Conservation (phyloP, 2,888 invertebrate species). For the Reticulitermes lucifugus region DNA sequence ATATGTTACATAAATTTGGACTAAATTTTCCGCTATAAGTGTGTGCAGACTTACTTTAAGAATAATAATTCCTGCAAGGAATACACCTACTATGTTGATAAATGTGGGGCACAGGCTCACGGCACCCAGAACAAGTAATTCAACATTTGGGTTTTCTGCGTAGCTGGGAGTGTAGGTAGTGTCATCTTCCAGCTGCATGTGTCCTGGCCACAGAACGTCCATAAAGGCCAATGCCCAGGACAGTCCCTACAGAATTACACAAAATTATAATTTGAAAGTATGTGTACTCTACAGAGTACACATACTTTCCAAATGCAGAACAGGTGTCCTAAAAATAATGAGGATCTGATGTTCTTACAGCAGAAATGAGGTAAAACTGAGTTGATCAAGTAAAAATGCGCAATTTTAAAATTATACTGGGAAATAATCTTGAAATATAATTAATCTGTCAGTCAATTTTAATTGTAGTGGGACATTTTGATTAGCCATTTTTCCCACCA, state of each 20-base stretch:
- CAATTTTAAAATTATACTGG: no score
- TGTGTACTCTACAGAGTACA: not conserved
- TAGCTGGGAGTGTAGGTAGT: conserved; percentile 13
- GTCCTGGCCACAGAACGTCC: conserved; percentile 61
- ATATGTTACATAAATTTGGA: no score
- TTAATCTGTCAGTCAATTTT: no score
- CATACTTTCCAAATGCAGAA: no score
- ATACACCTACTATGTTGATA: conserved; percentile 80
- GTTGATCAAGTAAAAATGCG: no score
- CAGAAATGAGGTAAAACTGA: no score
- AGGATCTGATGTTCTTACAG: no score
- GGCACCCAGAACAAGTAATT: conserved; percentile 73
- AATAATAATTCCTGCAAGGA: conserved; percentile 75
- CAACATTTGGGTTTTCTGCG: conserved; percentile 63
- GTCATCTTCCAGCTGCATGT: not conserved
- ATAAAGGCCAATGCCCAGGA: conserved; percentile 74
- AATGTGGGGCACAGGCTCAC: conserved; percentile 79
- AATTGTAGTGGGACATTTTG: no score
- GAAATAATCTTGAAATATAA: no score
- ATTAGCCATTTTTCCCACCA: no score
- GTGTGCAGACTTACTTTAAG: conserved; percentile 69
- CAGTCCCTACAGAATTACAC: conserved; percentile 66
- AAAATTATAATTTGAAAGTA: not conserved
- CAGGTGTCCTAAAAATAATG: no score
- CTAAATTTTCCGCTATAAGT: no score